Evolutionary conservation across 2,113 vertebrate genomes (phyloP), one percentile per base, ranked within the genome.

Genomic region (Geococcyx californianus): DNA sequence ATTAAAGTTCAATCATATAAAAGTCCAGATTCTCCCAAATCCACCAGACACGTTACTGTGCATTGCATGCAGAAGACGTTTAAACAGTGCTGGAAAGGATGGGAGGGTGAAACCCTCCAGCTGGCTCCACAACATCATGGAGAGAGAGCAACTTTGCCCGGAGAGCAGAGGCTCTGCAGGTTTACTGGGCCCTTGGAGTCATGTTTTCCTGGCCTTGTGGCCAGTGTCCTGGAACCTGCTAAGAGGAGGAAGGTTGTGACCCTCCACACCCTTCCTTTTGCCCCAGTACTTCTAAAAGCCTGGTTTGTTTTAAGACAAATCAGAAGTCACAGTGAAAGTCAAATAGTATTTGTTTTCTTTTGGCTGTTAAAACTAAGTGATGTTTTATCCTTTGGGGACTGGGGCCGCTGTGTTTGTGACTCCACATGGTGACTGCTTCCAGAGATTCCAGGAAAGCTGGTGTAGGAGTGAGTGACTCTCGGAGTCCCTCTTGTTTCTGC

Each of bases 241-340:
- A 73, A 44, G 10, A 58, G 64, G 23, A 91, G 73, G 26, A 52
- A 78, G 86, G 76, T 64, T 92, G 15, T 90, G 93, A 90, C 80
- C 52, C 11, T 90, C 76, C 14, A 52, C 84, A 69, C 91, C 89
- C 85, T 95, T 95, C 79, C 64, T 96, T 52, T 84, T 93, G 78
- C 62, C 66, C 23, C 33, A 4, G 13, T 73, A 42, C 72, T 54
- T 95, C 85, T 58, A 88, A 91, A 87, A 90, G 45, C 44, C 34
- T 56, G 60, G 63, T 93, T 94, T 88, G 78, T 95, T 92, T 83
- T 64, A 77, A 84, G 62, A 89, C 44, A 84, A 93, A 52, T 72
- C 72, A 63, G 68, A 85, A 74, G 51, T 36, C 6, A 2, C 47
- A 63, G 79, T 33, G 49, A 69, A 87, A 91, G 68, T 80, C 19